phyloP scores from a whole-genome alignment of 1,140 invertebrate genomes.

The Megalopta genalis region DNA sequence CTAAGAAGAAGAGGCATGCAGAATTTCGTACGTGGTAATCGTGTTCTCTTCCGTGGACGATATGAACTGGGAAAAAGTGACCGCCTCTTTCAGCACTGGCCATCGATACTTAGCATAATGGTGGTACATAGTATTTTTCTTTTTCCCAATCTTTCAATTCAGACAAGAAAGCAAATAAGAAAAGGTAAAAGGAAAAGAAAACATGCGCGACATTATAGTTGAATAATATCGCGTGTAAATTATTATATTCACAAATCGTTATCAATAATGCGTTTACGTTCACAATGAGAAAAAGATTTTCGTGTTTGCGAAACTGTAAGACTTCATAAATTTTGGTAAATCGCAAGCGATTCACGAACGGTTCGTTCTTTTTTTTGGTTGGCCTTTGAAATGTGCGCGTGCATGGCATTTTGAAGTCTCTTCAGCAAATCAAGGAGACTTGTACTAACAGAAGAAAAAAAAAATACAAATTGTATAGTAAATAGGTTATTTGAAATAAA shows the following conservation, averaged over 20 bases:
- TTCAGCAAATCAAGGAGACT: slow-evolving; percentile 57
- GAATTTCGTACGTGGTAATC: slow-evolving; percentile 24
- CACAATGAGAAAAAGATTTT: slow-evolving; percentile 13
- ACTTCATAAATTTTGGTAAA: slow-evolving; percentile 27
- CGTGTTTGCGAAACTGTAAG: slow-evolving; percentile 48
- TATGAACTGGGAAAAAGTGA: slow-evolving; percentile 41
- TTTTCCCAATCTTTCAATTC: slow-evolving; percentile 46
- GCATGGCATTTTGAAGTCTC: slow-evolving; percentile 50
- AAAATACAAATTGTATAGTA: slow-evolving; percentile 72
- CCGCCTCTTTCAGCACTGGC: slow-evolving; percentile 62
- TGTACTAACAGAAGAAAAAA: slow-evolving; percentile 65
- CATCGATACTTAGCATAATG: slow-evolving; percentile 51
- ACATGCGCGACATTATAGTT: slow-evolving; percentile 40
- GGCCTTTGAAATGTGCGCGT: slow-evolving; percentile 27
- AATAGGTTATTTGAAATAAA: slow-evolving; percentile 74
- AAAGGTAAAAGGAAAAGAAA: slow-evolving; percentile 1
- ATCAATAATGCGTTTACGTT: slow-evolving; percentile 50
- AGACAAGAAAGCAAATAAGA: background rate
- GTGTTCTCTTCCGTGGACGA: slow-evolving; percentile 34
- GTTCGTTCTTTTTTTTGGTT: slow-evolving; percentile 38
- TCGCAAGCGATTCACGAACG: slow-evolving; percentile 11
- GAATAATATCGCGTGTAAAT: slow-evolving; percentile 39
- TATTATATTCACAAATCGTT: slow-evolving; percentile 45
- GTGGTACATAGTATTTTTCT: slow-evolving; percentile 55
- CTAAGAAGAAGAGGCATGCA: slow-evolving; percentile 31